phyloP scores from a whole-genome alignment of 2,797 vertebrate species.

The Lates japonicus region DNA sequence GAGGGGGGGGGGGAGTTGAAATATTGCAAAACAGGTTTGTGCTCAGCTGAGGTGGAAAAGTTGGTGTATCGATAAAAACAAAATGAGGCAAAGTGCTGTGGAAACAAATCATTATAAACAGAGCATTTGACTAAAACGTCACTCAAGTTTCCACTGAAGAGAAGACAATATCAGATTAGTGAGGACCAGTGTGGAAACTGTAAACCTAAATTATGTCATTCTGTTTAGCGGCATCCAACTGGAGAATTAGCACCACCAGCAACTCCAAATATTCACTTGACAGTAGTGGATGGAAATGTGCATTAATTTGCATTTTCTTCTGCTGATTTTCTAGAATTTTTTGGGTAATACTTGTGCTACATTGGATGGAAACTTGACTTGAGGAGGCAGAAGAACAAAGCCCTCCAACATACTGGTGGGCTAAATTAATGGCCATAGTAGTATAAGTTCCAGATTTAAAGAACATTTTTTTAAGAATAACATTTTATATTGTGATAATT shows the following conservation, averaged over 20 bases:
- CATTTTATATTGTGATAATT: no score
- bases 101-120: background rate
- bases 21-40: background rate
- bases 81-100: background rate
- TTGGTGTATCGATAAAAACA: background rate
- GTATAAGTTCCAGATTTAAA: background rate
- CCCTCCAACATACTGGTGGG: background rate
- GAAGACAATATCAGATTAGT: background rate
- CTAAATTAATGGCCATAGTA: background rate
- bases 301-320: background rate
- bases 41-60: background rate
- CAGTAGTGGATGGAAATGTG: background rate
- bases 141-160: background rate
- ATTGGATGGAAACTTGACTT: no score
- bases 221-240: background rate
- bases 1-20: background rate
- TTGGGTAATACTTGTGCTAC: background rate
- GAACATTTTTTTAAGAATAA: background rate
- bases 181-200: no score
- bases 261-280: background rate
- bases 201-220: background rate
- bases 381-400: background rate
- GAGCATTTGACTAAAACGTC: background rate
- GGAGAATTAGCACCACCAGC: background rate
- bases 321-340: background rate